phyloP scores from a whole-genome alignment of 2,797 vertebrate genomes.

The Cuniculus paca region DNA sequence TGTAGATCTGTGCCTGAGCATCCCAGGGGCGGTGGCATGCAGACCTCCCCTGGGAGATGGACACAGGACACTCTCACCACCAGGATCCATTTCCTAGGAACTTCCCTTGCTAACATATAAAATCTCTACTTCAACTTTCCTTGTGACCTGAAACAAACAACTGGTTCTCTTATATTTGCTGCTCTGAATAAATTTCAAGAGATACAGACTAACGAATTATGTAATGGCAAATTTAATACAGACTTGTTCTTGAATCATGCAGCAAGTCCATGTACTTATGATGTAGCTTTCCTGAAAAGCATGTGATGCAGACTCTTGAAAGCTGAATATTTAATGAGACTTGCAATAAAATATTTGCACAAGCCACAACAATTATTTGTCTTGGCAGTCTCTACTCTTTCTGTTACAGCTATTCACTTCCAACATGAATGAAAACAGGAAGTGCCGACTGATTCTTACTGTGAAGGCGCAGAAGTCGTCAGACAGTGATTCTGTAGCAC shows the following conservation, averaged over 20 bases:
- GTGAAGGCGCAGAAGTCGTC: neutral
- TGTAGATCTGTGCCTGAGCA: accelerated
- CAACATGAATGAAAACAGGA: slow-evolving; percentile 71
- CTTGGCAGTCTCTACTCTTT: slow-evolving; percentile 48
- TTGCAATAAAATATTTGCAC: neutral
- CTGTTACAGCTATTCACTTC: slow-evolving; percentile 11
- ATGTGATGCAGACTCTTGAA: neutral
- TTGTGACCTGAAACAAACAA: neutral
- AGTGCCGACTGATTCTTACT: neutral
- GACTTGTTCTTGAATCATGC: neutral
- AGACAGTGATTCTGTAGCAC: neutral
- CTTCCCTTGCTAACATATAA: neutral
- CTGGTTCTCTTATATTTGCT: neutral
- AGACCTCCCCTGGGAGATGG: neutral
- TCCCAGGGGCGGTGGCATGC: neutral
- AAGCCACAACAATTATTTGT: neutral
- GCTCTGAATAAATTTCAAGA: neutral
- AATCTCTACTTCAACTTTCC: neutral
- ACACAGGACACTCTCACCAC: neutral
- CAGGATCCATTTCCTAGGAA: neutral
- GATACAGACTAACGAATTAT: neutral
- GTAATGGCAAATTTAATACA: neutral
- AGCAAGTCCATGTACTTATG: neutral
- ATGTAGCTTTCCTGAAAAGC: slow-evolving; percentile 66
- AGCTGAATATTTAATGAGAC: slow-evolving; percentile 10